Base-by-base conservation (phyloP, 2,113 vertebrate genomes). In the Aspiorhynchus laticeps region DNA sequence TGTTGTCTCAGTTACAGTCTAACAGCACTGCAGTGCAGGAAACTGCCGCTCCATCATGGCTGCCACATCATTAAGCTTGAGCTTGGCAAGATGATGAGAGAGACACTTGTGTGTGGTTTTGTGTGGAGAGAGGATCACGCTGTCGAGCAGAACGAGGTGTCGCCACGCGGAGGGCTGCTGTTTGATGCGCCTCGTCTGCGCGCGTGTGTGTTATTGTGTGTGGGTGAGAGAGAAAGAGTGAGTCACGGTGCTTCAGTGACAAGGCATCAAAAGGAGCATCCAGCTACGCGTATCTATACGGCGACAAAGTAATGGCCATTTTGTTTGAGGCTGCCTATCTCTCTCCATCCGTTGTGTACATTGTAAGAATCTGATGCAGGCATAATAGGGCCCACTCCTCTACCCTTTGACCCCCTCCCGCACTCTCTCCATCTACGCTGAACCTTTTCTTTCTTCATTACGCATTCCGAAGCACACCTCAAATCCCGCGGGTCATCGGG, bases 391-490 rank as follows among this genome's bases (percentile, higher is more conserved):
- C 65, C 46, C 28, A 38, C 26, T 78, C 61, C 43, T 69, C 2
- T 71, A 74, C 78, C 46, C 75, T 67, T 73, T 80, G 80, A 86
- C 84, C 80, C 78, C 73, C 85, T 85, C 84, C 81, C 65, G 90
- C 75, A 88, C 75, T 86, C 79, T 36, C 83, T 75, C 75, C 56
- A 76, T 71, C 48, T 79, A 56, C 14, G 9, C 38, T 83, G 53
- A 81, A 78, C 67, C 80, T 79, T 86, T 83, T 76, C 82, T 89
- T 51, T 5, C 41, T 90, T 95, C 94, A 96, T 97, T 96, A 95
- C 93, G 93, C 94, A 97, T 97, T 96, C 95, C 91, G 90, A 92
- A 93, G 94, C 92, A 93, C 94, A 94, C 95, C 94, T 95, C 93
- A 93, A 93, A 93, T 93, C 95, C 95, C 86, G 87, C 89, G 91